Conservation (phyloP, 2,797 vertebrate genomes). For the Vespertilio murinus region DNA sequence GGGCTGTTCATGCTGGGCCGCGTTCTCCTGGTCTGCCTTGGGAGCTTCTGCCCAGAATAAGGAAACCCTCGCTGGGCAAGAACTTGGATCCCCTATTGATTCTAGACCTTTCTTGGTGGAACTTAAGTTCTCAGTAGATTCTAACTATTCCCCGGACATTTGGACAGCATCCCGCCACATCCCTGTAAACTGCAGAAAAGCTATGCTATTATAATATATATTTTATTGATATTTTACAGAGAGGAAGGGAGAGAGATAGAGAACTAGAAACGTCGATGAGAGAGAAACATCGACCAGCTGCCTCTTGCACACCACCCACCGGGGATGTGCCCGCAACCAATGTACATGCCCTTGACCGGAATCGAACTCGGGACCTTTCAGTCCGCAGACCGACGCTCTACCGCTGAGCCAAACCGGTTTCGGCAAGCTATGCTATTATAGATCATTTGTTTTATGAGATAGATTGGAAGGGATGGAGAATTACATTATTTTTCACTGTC, state of each 20-base stretch:
- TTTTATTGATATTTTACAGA: too few species aligned
- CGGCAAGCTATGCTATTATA: too few species aligned
- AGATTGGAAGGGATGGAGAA: constrained; percentile 31
- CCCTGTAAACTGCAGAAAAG: constrained; percentile 8
- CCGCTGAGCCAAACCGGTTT: too few species aligned
- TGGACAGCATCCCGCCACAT: neutral
- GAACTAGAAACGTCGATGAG: too few species aligned
- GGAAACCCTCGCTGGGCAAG: neutral
- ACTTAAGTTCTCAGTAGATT: constrained; percentile 1
- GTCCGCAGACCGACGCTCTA: too few species aligned
- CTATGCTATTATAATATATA: neutral
- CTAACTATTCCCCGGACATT: neutral
- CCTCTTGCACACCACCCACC: too few species aligned
- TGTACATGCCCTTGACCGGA: too few species aligned
- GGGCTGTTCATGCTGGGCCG: neutral
- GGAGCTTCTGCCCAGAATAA: neutral
- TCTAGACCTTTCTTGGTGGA: neutral
- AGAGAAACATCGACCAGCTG: too few species aligned
- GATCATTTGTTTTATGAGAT: constrained; percentile 25
- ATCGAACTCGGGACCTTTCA: too few species aligned
- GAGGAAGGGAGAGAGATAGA: too few species aligned
- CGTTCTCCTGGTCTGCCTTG: neutral
- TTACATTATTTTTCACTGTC: constrained; percentile 3
- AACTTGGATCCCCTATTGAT: neutral
- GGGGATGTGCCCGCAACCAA: too few species aligned